Base-by-base conservation (phyloP, 2,888 invertebrate genomes). In the Thelaira solivaga region DNA sequence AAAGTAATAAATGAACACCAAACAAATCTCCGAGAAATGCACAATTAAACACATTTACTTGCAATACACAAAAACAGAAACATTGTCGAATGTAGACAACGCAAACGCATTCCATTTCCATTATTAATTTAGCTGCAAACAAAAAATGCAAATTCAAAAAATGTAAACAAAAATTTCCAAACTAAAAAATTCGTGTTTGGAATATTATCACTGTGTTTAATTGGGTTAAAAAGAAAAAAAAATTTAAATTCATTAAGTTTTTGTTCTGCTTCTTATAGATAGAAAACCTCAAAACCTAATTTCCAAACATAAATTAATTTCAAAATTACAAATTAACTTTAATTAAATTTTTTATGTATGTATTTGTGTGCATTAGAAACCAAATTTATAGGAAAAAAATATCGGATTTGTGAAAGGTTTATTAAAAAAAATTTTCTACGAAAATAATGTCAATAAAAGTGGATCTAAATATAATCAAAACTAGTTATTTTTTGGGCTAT, bases 171-270 rank as follows among this genome's bases (percentile, higher is more conserved):
- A 49, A 57, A 4, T 47, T 8, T 49, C 18, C 47, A 49, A 4
- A 71, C 45, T 22, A 8, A 53, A 45, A 67, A 72, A 77, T 57
- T 72, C 72, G 67, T 72, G 67, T 72, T 34, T 72, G 29, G 72
- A 67, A 67, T 47, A 49, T 76, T 76, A 67, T 62, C 49, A 16
- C n/a, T 45, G 10, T 26, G 5, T 55, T 47, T 47, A 47, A 55
- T 64, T 55, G 10, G 72, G 45, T 57, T 55, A 64, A 64, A 18
- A n/a, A n/a, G n/a, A n/a, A n/a, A n/a, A n/a, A n/a, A n/a, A n/a
- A n/a, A n/a, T n/a, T n/a, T n/a, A n/a, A n/a, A 45, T 31, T 22
- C 6, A 18, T 47, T 67, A 4, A 13, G 6, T 31, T 16, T 53
- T 67, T 22, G 2, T 18, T n/a, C 53, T 16, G n/a, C 39, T 22